These are phyloP conservation scores for Dorcus parallelipipedus DNA, from an alignment of 2,888 invertebrate species.

Conservation along the genomic window DNA sequence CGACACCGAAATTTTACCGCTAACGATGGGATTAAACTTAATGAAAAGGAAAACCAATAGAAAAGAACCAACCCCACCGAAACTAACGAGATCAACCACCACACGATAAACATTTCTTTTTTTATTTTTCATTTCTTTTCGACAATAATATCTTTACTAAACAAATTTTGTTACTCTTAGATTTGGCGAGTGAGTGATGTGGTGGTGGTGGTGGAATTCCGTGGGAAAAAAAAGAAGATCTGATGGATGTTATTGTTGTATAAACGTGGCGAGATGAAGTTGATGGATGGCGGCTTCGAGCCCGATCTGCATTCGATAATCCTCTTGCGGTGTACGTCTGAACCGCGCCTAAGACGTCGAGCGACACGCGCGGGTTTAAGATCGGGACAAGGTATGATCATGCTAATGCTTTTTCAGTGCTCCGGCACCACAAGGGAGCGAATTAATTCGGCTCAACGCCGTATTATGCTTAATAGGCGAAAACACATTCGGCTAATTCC, in stretches of 20 bases:
- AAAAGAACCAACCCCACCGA: slow-evolving; percentile 43
- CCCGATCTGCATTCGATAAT: slow-evolving; percentile 46
- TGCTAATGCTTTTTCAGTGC: slow-evolving; percentile 50
- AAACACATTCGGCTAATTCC: slow-evolving; percentile 44
- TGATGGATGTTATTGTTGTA: slow-evolving; percentile 21
- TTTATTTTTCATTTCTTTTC: slow-evolving; percentile 35
- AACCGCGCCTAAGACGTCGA: slow-evolving; percentile 45
- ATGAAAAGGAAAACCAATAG: slow-evolving; percentile 39
- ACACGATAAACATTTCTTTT: slow-evolving; percentile 46
- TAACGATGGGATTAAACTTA: slow-evolving; percentile 37
- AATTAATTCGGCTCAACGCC: slow-evolving; percentile 46
- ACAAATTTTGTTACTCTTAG: too few species aligned
- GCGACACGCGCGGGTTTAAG: slow-evolving; percentile 46
- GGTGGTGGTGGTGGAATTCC: slow-evolving; percentile 6
- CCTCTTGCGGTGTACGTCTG: slow-evolving; percentile 47
- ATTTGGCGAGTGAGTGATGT: too few species aligned
- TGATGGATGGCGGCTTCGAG: slow-evolving; percentile 16
- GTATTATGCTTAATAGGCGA: slow-evolving; percentile 49
- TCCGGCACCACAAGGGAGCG: slow-evolving; percentile 46
- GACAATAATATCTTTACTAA: too few species aligned
- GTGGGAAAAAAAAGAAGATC: slow-evolving; percentile 27
- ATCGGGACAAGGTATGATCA: slow-evolving; percentile 49
- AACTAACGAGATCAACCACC: slow-evolving; percentile 42
- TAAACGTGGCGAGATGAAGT: slow-evolving; percentile 6
- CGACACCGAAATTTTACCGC: too few species aligned